phyloP scores from a whole-genome alignment of 2,113 vertebrate genomes.

The Saccopteryx bilineata region DNA sequence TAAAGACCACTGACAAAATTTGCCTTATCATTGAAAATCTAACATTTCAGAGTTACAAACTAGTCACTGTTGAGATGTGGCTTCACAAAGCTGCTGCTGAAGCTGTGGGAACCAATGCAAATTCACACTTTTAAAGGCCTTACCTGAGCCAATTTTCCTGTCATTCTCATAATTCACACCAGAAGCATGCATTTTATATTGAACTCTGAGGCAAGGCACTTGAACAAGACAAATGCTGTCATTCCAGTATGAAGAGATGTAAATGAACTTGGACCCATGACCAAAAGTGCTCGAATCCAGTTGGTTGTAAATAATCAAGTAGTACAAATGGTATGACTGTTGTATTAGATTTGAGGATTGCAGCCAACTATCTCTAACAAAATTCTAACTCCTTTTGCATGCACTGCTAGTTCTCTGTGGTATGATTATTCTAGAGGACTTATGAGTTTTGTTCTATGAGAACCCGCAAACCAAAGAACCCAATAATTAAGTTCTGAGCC shows the following conservation, averaged over 20 bases:
- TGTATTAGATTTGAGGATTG: background rate
- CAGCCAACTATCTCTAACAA: background rate
- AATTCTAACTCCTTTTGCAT: background rate
- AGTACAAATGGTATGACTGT: background rate
- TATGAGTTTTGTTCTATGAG: conserved; percentile 1
- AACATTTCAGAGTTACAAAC: conserved; percentile 63
- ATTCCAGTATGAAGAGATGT: conserved; percentile 14
- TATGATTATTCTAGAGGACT: conserved; percentile 30
- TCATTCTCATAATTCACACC: conserved; percentile 65
- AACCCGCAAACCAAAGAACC: conserved; percentile 39
- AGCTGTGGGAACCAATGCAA: background rate
- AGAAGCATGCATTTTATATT: conserved; percentile 55
- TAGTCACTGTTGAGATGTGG: conserved; percentile 32
- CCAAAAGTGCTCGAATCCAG: background rate
- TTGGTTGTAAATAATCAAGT: conserved; percentile 41
- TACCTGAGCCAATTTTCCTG: conserved; percentile 31
- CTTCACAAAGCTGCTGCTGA: conserved; percentile 56
- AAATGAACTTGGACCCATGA: conserved; percentile 13
- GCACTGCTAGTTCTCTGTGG: background rate
- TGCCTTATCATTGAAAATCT: conserved; percentile 62
- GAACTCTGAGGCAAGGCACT: conserved; percentile 5
- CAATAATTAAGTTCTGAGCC: conserved; percentile 2
- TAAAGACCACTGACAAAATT: conserved; percentile 64
- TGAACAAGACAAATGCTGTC: background rate
- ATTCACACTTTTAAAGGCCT: conserved; percentile 53